Evolutionary conservation across 2,888 invertebrate genomes (phyloP), one percentile per base, ranked within the genome.

Genomic region (Caenorhabditis sulstoni): DNA sequence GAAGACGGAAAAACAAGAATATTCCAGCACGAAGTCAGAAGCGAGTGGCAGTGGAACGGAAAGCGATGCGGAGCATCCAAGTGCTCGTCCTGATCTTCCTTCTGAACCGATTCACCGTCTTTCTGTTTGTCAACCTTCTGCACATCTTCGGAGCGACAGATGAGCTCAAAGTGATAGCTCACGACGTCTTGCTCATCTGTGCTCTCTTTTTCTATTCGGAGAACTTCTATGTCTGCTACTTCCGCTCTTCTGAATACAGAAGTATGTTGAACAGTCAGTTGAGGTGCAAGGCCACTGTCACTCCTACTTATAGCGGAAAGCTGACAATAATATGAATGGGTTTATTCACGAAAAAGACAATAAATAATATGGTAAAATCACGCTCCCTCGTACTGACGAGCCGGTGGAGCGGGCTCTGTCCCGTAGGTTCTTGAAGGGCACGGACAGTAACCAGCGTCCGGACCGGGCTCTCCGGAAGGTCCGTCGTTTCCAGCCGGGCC

Each of bases 371-470:
- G 3, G n/a, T 1, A 44, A 39, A 62, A 14, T 55, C 39, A 62
- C 2, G 16, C 23, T 11, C 45, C 53, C 23, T 70, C 59, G 16
- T 70, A 70, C 29, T 61, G 29, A 1, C 47, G 39, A 11, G 71
- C 61, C n/a, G 71, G 71, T 20, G 71, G 71, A 29, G 57, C 47
- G 23, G 71, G 71, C 20, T 61, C 61, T 5, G 49, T 16, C 12
- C 37, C 62, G 37, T 71, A 62, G 35, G 61, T 62, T 62, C 71
- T 71, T 14, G 18, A 20, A 4, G 71, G 71, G n/a, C 71, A 71
- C 23, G 71, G 57, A 41, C 71, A 71, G 37, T 71, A 71, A 49
- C 71, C 71, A 3, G 71, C 71, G 55, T 71, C 71, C 0, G 4
- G 16, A 23, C 71, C 71, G 8, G 62, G 62, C 5, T 18, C 20